These are phyloP conservation scores for Romanogobio albipinnatus DNA, from an alignment of 2,113 vertebrate species.

Conservation along the genomic window DNA sequence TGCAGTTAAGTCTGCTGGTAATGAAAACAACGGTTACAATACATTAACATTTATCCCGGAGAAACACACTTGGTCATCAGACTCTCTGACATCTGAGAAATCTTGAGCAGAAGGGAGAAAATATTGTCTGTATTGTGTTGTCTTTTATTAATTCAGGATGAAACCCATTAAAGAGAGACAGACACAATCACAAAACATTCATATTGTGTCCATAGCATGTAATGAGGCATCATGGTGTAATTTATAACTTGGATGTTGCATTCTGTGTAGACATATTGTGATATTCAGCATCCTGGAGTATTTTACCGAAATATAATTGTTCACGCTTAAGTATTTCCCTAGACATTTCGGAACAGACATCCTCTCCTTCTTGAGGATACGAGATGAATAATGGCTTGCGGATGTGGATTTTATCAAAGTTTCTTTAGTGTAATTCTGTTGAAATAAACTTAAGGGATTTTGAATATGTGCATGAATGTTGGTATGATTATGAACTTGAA, in stretches of 20 bases:
- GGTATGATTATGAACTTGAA: slow-evolving; percentile 21
- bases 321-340: not conserved
- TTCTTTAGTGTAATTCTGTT: not conserved
- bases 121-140: not conserved
- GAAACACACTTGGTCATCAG: not conserved
- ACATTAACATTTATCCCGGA: not conserved
- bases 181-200: not conserved
- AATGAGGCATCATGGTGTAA: not conserved
- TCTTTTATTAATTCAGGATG: not conserved
- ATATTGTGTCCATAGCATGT: not conserved
- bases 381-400: not conserved
- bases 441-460: not conserved
- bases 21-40: not conserved
- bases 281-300: not conserved
- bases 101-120: not conserved
- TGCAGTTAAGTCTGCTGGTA: not conserved
- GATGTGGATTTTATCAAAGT: not conserved
- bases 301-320: not conserved
- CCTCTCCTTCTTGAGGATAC: not conserved
- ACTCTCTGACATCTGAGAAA: not conserved
- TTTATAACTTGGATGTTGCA: slow-evolving; percentile 30
- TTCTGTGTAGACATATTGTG: not conserved
- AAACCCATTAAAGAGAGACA: not conserved
- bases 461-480: slow-evolving; percentile 18
- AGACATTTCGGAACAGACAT: not conserved